These are phyloP conservation scores for Microctenopoma lineatum DNA, from an alignment of 2,797 vertebrate species.

Conservation along the genomic window DNA sequence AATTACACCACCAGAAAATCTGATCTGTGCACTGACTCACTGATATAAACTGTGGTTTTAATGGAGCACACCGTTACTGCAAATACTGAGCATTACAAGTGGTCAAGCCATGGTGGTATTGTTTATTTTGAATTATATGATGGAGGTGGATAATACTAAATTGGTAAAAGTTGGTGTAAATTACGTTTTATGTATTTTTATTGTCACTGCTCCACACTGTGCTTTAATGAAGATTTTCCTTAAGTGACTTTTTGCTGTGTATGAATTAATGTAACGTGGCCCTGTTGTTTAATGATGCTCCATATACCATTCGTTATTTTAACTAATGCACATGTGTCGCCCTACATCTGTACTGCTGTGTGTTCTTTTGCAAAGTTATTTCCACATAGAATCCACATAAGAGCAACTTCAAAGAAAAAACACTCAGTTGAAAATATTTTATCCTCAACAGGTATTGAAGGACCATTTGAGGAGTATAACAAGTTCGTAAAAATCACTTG, in stretches of 20 bases:
- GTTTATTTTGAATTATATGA: background rate
- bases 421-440: conserved; percentile 87
- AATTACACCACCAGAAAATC: background rate
- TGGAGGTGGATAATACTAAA: background rate
- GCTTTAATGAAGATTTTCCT: conserved; percentile 33
- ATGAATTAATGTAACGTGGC: conserved; percentile 52
- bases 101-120: background rate
- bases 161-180: background rate
- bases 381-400: conserved; percentile 80
- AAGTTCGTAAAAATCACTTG: conserved; percentile 85
- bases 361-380: conserved; percentile 79
- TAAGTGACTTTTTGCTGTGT: conserved; percentile 58
- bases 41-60: too few relatives aligned
- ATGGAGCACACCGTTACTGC: too few relatives aligned
- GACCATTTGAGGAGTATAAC: conserved; percentile 87
- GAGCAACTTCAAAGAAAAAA: conserved; percentile 73
- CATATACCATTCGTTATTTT: conserved; percentile 61
- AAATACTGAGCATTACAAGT: background rate
- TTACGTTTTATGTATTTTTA: conserved; percentile 1
- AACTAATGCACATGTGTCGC: conserved; percentile 69
- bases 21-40: background rate
- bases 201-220: conserved; percentile 44
- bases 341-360: conserved; percentile 70
- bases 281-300: conserved; percentile 64
- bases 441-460: conserved; percentile 88